Evolutionary conservation across 1,140 invertebrate species (phyloP).

Genomic region (silkworm (Bombyx mori)): DNA sequence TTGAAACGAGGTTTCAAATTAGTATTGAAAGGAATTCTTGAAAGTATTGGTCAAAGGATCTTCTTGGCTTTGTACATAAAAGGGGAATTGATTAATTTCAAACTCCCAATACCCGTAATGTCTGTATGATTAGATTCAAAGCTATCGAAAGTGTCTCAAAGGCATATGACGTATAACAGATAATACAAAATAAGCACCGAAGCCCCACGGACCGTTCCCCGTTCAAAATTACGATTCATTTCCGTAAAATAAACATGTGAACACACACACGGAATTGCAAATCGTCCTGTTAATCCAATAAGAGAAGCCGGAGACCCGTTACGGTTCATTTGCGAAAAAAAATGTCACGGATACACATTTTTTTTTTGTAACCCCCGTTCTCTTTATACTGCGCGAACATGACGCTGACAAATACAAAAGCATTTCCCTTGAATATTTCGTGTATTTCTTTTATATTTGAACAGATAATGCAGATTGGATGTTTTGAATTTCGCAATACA

Average conservation of each 20-base stretch:
- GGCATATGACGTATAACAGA: neutral
- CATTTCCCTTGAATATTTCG: slow-evolving; percentile 47
- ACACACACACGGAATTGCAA: slow-evolving; percentile 60
- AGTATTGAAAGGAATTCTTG: too few relatives aligned
- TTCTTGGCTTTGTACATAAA: too few relatives aligned
- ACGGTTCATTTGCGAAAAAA: slow-evolving; percentile 65
- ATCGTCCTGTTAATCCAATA: slow-evolving; percentile 69
- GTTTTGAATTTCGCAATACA: slow-evolving; percentile 32
- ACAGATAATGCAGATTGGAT: slow-evolving; percentile 56
- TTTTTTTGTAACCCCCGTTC: slow-evolving; percentile 8
- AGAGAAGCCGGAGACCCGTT: slow-evolving; percentile 38
- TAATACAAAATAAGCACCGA: neutral
- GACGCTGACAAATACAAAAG: slow-evolving; percentile 65
- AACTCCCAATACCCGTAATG: too few relatives aligned
- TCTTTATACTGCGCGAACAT: slow-evolving; percentile 36
- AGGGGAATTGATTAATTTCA: too few relatives aligned
- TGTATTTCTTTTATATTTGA: slow-evolving; percentile 52
- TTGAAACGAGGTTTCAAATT: too few relatives aligned
- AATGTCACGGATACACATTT: slow-evolving; percentile 49
- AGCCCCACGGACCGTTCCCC: slow-evolving; percentile 14
- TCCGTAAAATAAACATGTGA: slow-evolving; percentile 67
- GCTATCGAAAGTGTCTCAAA: too few relatives aligned
- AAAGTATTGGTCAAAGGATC: too few relatives aligned
- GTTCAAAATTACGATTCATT: slow-evolving; percentile 59
- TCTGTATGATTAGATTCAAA: too few relatives aligned